phyloP scores from a whole-genome alignment of 2,113 vertebrate species.

The Cichladusa arquata region DNA sequence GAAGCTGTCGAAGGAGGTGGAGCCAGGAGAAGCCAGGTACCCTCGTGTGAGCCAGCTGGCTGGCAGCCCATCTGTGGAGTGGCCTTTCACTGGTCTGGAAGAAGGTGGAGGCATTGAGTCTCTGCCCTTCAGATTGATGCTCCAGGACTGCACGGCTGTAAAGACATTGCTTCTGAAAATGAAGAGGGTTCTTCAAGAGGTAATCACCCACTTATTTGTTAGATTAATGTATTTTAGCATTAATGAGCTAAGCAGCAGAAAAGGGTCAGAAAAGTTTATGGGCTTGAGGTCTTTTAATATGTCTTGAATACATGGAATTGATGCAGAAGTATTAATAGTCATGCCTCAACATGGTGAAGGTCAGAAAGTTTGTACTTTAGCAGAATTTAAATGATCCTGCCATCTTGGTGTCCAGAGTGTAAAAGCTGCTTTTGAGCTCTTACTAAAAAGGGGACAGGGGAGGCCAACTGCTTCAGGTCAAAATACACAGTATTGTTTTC shows the following conservation, averaged over 20 bases:
- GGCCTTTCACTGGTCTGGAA: slow-evolving; percentile 77
- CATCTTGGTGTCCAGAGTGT: background rate
- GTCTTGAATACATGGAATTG: background rate
- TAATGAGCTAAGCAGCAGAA: background rate
- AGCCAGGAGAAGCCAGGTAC: slow-evolving; percentile 68
- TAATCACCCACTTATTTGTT: slow-evolving; percentile 63
- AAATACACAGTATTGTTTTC: background rate
- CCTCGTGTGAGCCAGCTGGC: slow-evolving; percentile 65
- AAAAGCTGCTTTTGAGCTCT: background rate
- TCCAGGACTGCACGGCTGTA: slow-evolving; percentile 94
- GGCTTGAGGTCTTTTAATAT: background rate
- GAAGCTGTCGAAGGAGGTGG: slow-evolving; percentile 75
- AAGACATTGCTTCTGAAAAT: slow-evolving; percentile 92
- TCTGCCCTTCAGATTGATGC: slow-evolving; percentile 90
- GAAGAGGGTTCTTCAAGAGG: slow-evolving; percentile 95
- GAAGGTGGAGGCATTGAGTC: slow-evolving; percentile 86
- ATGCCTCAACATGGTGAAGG: background rate
- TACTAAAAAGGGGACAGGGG: background rate
- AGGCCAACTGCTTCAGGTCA: background rate
- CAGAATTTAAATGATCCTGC: background rate
- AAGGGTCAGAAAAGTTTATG: slow-evolving; percentile 20
- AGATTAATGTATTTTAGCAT: background rate
- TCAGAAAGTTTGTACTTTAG: background rate
- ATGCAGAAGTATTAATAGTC: background rate
- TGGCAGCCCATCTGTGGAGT: slow-evolving; percentile 77